Base-by-base conservation (phyloP, 2,888 invertebrate species). In the Ariolimax columbianus region DNA sequence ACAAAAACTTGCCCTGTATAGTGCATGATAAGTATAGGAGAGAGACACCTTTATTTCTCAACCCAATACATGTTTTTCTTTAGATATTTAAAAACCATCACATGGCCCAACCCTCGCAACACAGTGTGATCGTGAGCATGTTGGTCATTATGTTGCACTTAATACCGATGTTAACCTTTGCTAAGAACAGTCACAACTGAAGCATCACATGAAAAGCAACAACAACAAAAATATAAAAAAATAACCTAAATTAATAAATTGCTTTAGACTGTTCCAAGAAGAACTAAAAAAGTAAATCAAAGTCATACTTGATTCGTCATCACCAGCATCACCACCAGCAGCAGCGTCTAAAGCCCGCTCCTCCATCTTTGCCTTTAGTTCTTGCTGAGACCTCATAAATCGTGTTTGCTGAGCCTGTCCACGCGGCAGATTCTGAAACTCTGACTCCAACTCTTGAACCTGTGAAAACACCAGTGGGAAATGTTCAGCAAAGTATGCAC, bases 381-480 rank as follows among this genome's bases (percentile, higher is more conserved):
- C 96, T 94, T 97, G 97, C 91, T 98, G 97, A 3, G 98, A 98
- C 82, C 97, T 95, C 81, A 98, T 95, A 92, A 96, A 97, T 23
- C 98, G 95, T 0, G 95, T 95, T 40, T 97, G 97, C n/a, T 95
- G 94, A 0, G 96, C 96, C 92, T 96, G 96, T 81, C 95, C 96
- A 70, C 94, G 95, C 75, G 96, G 90, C 19, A 93, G 94, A 91
- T 97, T 97, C 77, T 96, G 96, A 95, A 99, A 99, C 91, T 98
- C 97, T 59, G 96, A 96, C 91, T 98, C 97, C 73, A 99, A 94
- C 94, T 99, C 99, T 85, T 97, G 96, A 55, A 98, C 95, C 95
- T 95, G 89, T 51, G 43, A 75, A 26, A n/a, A 63, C 3, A n/a
- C 4, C 26, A 55, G 23, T 55, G 23, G 23, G 7, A 55, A 23